Percentiles rank a stretch among this genome's conserved stretches.
These are phyloP conservation scores for Stenopsyche tienmushanensis DNA, from an alignment of 1,140 invertebrate genomes.

Conservation along the genomic window DNA sequence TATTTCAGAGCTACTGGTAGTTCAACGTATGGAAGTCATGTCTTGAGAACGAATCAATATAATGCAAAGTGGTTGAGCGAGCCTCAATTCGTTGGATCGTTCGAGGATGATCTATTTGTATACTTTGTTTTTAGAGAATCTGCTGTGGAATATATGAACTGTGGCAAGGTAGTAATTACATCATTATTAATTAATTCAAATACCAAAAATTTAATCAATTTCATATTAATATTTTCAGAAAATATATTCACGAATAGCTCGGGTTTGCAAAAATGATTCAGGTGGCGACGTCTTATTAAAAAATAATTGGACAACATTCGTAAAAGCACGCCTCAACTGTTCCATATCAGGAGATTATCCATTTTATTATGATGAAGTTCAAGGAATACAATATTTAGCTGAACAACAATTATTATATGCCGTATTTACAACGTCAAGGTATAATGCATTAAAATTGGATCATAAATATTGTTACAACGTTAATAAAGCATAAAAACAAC, in stretches of 20 bases:
- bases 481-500: not conserved
- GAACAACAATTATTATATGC: constrained; percentile 85
- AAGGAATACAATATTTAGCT: constrained; percentile 76
- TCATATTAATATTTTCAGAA: constrained; percentile 58
- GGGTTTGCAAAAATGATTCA: constrained; percentile 89
- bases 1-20: constrained; percentile 16
- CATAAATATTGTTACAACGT: not conserved
- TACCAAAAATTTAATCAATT: not conserved
- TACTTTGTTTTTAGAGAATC: constrained; percentile 91
- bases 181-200: not conserved
- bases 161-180: constrained; percentile 73
- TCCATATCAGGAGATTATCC: constrained; percentile 87
- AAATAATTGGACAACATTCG: constrained; percentile 90
- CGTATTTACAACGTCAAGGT: constrained; percentile 90
- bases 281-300: constrained; percentile 73
- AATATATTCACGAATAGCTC: constrained; percentile 86
- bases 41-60: constrained; percentile 80
- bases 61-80: constrained; percentile 92
- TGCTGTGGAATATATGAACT: constrained; percentile 90
- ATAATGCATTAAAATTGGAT: constrained; percentile 46
- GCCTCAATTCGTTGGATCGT: constrained; percentile 88
- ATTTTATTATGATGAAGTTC: constrained; percentile 93
- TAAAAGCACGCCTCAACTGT: constrained; percentile 90
- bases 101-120: constrained; percentile 83
- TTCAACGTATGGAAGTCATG: constrained; percentile 28